A percentile compares a stretch with the other conserved stretches of the same genome.
These are phyloP conservation scores for Calliopum simillimum DNA, from an alignment of 2,888 invertebrate genomes.

Conservation along the genomic window DNA sequence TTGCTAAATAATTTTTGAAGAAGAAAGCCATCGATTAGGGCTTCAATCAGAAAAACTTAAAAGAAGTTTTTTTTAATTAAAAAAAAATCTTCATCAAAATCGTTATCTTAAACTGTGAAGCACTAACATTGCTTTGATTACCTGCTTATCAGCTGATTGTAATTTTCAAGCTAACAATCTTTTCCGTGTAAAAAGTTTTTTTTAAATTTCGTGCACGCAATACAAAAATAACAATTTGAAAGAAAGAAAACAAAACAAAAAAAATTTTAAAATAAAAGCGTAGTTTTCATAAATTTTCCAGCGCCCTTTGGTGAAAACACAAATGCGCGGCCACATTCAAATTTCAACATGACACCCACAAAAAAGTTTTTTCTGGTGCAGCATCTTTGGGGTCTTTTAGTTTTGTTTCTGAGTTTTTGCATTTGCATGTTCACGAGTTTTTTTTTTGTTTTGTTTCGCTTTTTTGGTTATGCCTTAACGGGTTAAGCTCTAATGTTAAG, in stretches of 20 bases:
- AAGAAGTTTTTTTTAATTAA: no score
- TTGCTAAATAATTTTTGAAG: no score
- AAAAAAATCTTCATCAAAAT: no score
- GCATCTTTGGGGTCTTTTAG: constrained; percentile 9
- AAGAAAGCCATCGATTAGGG: no score
- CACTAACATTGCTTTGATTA: no score
- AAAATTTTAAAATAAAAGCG: constrained; percentile 30
- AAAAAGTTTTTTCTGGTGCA: constrained; percentile 26
- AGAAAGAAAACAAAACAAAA: constrained; percentile 9
- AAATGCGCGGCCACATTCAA: constrained; percentile 15
- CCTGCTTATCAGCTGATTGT: no score
- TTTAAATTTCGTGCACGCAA: constrained; percentile 37
- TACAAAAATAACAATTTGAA: neutral
- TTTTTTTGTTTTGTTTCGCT: constrained; percentile 4
- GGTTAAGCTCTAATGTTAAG: constrained; percentile 36
- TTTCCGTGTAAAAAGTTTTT: neutral
- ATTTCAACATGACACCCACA: constrained; percentile 32
- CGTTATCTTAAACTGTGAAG: no score
- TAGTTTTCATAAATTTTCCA: constrained; percentile 36
- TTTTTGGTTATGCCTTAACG: neutral
- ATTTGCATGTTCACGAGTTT: constrained; percentile 12
- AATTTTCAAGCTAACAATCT: no score
- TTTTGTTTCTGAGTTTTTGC: neutral
- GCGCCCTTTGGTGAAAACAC: constrained; percentile 9
- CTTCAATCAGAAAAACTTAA: no score